phyloP scores from a whole-genome alignment of 2,113 vertebrate genomes.

The Campylorhamphus procurvoides region DNA sequence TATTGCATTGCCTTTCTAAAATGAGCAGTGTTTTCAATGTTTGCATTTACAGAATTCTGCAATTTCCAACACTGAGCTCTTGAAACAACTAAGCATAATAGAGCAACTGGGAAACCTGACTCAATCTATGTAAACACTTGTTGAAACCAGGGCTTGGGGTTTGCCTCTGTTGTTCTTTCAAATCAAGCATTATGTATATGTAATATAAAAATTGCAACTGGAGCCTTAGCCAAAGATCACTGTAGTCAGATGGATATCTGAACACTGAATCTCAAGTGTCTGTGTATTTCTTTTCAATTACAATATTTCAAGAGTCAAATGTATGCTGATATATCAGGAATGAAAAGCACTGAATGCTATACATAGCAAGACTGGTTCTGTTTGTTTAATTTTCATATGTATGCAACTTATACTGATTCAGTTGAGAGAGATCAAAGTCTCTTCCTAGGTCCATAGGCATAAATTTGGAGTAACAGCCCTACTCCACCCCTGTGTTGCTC shows the following conservation, averaged over 20 bases:
- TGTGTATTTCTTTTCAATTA: background rate
- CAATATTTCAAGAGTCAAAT: background rate
- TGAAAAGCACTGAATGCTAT: background rate
- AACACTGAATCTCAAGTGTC: background rate
- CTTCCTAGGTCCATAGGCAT: background rate
- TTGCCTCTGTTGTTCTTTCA: background rate
- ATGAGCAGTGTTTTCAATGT: background rate
- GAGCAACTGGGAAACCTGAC: background rate
- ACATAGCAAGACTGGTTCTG: background rate
- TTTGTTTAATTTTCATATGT: slow-evolving; percentile 20
- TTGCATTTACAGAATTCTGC: background rate
- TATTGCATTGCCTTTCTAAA: background rate
- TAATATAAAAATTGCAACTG: background rate
- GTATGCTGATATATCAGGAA: background rate
- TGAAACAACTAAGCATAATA: background rate
- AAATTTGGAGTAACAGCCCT: background rate
- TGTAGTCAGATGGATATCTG: background rate
- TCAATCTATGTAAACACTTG: background rate
- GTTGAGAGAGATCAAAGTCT: slow-evolving; percentile 14
- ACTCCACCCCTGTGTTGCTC: background rate
- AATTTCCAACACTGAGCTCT: background rate
- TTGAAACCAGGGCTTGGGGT: background rate
- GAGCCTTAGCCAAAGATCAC: background rate
- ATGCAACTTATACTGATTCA: background rate
- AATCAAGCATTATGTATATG: background rate